Base-by-base conservation (phyloP, 2,113 vertebrate genomes). In the Zosterops japonicus region DNA sequence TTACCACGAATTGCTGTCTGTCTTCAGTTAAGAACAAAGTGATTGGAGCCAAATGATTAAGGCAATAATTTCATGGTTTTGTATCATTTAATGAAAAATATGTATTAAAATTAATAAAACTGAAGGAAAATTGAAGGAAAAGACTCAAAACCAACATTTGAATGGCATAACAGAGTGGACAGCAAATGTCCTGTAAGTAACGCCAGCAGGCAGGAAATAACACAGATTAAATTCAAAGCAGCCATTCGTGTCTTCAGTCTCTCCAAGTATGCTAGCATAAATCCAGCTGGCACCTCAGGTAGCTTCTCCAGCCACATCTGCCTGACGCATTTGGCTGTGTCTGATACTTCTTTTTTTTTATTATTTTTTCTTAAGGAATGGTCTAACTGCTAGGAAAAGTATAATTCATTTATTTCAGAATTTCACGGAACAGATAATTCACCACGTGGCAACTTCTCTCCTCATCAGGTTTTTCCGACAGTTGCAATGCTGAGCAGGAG, bases 261-360 rank as follows among this genome's bases (percentile, higher is more conserved):
- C 85, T 96, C 83, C 83, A 97, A 97, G 95, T 97, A 97, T 96
- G 97, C 78, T 95, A 94, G 28, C 83, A 94, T 78, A 97, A 97
- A 94, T 97, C 97, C 97, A 97, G 96, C 97, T 97, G 97, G 97
- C 97, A 97, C 65, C 87, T 94, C 94, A 97, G 97, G 97, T 97
- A 96, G 77, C 89, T 94, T 95, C 91, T 96, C 83, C 89, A 95
- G 97, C 97, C 97, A 97, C 97, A 97, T 97, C 97, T 97, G 97
- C 95, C 97, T 97, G 97, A 97, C 1, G 61, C 96, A 97, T 97
- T 97, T 97, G 97, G 97, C 97, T 80, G 56, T 70, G 63, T 83
- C 72, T 89, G 61, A 76, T 59, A 25, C 21, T 52, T 46, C 36
- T 64, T 87, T 74, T 57, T 49, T 36, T 22, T 47, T 46, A 39